Percentiles rank a stretch among this genome's conserved stretches.
Conservation (phyloP, 2,888 invertebrate genomes). For the Polyploca ridens region DNA sequence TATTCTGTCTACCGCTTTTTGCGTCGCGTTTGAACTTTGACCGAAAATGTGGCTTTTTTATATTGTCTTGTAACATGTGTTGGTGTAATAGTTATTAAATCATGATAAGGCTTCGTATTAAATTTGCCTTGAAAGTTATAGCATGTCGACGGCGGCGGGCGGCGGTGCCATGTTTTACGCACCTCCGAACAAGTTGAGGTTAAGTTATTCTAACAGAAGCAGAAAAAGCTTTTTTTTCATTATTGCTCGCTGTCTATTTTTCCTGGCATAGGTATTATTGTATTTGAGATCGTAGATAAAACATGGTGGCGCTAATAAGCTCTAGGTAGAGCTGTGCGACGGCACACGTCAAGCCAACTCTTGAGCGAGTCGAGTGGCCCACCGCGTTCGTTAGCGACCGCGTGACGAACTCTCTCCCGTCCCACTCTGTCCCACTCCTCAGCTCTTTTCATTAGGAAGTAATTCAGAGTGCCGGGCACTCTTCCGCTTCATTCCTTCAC, state of each 20-base stretch:
- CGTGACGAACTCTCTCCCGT: slow-evolving; percentile 67
- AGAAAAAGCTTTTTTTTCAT: background rate
- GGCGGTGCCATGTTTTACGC: background rate
- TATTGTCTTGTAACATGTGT: slow-evolving; percentile 13
- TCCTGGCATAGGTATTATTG: background rate
- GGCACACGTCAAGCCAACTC: slow-evolving; percentile 58
- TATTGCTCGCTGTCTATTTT: background rate
- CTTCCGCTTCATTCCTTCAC: slow-evolving; percentile 81
- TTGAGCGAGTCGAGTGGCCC: slow-evolving; percentile 67
- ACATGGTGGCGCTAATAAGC: slow-evolving; percentile 54
- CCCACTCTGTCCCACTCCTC: slow-evolving; percentile 73
- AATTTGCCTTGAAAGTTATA: background rate
- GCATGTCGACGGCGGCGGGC: background rate
- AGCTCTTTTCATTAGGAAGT: slow-evolving; percentile 84
- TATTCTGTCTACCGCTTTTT: slow-evolving; percentile 31
- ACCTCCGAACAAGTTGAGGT: background rate
- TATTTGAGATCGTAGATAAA: slow-evolving; percentile 7
- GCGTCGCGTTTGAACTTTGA: slow-evolving; percentile 18
- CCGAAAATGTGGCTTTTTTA: slow-evolving; percentile 32
- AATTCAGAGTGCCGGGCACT: slow-evolving; percentile 81
- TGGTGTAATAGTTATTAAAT: slow-evolving; percentile 8
- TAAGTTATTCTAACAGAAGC: background rate
- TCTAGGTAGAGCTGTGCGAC: slow-evolving; percentile 32
- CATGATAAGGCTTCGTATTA: background rate
- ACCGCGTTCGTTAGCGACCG: slow-evolving; percentile 81